Base-by-base conservation (phyloP, 2,113 vertebrate species). In the Rhynchomys soricoides region DNA sequence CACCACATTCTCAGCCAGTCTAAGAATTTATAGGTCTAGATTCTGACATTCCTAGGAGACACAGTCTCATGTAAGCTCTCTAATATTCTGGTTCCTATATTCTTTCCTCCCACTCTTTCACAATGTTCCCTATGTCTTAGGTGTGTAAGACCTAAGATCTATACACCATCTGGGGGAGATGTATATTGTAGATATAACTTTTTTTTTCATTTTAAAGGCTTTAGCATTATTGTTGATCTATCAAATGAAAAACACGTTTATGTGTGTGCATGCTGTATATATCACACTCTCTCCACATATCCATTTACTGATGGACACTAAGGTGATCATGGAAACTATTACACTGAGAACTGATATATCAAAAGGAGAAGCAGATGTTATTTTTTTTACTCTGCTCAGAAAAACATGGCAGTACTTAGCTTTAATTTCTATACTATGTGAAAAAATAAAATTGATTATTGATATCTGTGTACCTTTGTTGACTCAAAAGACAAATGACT, bases 391-490 rank as follows among this genome's bases (percentile, higher is more conserved):
- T 92, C 19, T 92, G 21, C 45, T 13, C 68, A 77, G 13, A 82
- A 93, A 90, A 78, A 64, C 1, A 64, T 55, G 66, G 9, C 57
- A 48, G 5, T 45, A 62, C 64, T 12, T 43, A 31, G 1, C n/a
- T 91, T 94, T 96, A 78, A 96, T 86, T 93, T 95, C 40, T 91
- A 37, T 71, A 87, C 71, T 79, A 10, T 91, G 7, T 82, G 24
- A 62, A 92, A 85, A 86, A 95, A 93, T 9, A 26, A 16, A 52
- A 48, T 75, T 85, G 2, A 90, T 85, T 70, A 79, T 90, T 89
- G n/a, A 82, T 79, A 31, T n/a, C 43, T 22, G 37, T 91, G 0
- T 48, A 78, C 31, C 66, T 48, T 3, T 62, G 24, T 92, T 21
- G 4, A 82, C 66, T 9, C 37, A 48, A 86, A 90, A 90, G 31